Base-by-base conservation (phyloP, 2,113 vertebrate genomes). In the Prunella fulvescens region DNA sequence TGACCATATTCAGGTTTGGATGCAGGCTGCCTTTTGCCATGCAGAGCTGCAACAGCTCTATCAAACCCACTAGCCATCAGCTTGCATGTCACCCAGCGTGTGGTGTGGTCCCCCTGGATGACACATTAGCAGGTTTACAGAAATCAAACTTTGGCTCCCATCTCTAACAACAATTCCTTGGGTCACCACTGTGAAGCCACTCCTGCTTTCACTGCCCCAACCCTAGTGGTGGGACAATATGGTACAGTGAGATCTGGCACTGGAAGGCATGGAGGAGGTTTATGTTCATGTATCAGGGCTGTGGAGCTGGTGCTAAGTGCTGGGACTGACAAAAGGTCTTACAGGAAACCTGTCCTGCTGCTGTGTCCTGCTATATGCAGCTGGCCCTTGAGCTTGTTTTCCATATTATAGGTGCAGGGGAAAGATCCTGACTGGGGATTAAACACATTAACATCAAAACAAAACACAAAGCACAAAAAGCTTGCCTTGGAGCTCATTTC, bases 381-480 rank as follows among this genome's bases (percentile, higher is more conserved):
- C 33, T 11, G 6, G 54, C 7, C 20, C 56, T 73, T 0, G 1
- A 60, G 35, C 45, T 73, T 84, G 57, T 81, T 90, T 93, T 37
- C 80, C 12, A 1, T 44, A 10, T 29, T 81, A 39, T 17, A 71
- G 39, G 23, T 56, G 20, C 48, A 50, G 39, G 40, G 83, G 70
- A 88, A 87, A 67, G 48, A 72, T 51, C 45, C 47, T 77, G 60
- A 70, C 42, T 50, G 45, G 20, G 51, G 33, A 69, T 62, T 71
- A 81, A 81, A 76, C 2, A 72, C 37, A 26, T 64, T 86, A 80
- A 37, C 29, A 89, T 76, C 25, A 72, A 86, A 94, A 61, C 42
- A 90, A 93, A 86, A 45, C 33, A 82, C 69, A 77, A 74, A 86
- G 56, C 40, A 69, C 37, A 71, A 62, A 94, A 90, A 71, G 1